Evolutionary conservation across 2,113 vertebrate species (phyloP), one percentile per base, ranked within the genome.

Genomic region (Macrotus californicus): DNA sequence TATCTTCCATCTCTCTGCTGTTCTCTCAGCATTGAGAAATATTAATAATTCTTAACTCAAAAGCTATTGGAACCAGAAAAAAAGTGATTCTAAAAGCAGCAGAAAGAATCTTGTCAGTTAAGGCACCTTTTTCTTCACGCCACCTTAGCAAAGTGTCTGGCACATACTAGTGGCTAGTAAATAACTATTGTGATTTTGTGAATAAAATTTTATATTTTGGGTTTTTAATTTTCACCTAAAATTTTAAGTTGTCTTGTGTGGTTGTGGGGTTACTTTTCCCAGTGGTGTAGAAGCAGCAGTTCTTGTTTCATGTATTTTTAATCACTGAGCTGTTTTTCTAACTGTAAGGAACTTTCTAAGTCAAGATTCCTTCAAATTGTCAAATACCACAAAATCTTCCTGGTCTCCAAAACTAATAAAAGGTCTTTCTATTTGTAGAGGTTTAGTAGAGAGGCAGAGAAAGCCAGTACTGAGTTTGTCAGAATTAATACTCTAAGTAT

Each of bases 301-400:
- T 95, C 48, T 82, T 79, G 4, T 95, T 73, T 48, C 10, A 1
- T 79, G 22, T 81, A 75, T 76, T 80, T 96, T 91, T 87, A 39
- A 91, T 80, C 36, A 92, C 26, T 54, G 34, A 95, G 81, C 24
- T 76, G 3, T 91, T 92, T 87, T 96, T 94, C 29, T 31, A 89
- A 88, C 29, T 87, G 11, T 91, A 56, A 89, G 94, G 61, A 90
- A 75, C 10, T 29, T 94, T 91, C 39, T 77, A 50, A 91, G 87
- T 72, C 8, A 88, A 81, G 91, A 46, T 95, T 64, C 11, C 29
- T 87, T 96, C 41, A 85, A 87, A 93, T 77, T 93, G 34, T 77
- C 56, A 21, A 89, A 69, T 79, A 73, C 15, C 26, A 91, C 31
- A 82, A 66, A 67, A 52, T 93, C 46, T 93, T 89, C 29, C n/a